A percentile compares a stretch with the other conserved stretches of the same genome.
Conservation (phyloP, 64 coral and sea anemone genomes). For the Catalaphyllia jardinei region DNA sequence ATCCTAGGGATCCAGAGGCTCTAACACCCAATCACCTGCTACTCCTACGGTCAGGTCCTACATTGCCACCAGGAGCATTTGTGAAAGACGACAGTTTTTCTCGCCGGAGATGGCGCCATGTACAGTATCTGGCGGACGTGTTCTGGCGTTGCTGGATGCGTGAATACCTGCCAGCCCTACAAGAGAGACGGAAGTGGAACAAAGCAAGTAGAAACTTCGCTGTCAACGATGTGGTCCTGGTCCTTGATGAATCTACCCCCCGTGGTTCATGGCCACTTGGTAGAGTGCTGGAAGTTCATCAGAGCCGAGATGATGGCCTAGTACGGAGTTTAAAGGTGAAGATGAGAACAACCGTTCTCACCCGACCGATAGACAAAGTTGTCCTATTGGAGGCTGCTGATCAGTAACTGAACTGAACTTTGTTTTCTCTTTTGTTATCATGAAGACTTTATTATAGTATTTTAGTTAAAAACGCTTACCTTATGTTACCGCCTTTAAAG, state of each 20-base stretch:
- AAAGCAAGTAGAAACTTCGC: background rate
- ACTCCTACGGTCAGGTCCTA: background rate
- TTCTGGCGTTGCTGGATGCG: background rate
- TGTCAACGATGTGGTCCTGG: background rate
- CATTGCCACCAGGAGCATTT: background rate
- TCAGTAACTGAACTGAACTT: background rate
- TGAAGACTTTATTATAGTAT: background rate
- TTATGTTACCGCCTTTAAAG: background rate
- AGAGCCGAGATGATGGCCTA: background rate
- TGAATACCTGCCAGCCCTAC: background rate
- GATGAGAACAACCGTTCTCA: background rate
- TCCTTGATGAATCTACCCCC: background rate
- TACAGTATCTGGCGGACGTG: background rate
- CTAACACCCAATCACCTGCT: constrained; percentile 4
- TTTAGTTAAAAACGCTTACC: background rate
- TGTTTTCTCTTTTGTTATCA: background rate
- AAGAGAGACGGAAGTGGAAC: constrained; percentile 2
- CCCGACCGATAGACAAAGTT: constrained; percentile 5
- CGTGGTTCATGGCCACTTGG: constrained; percentile 20
- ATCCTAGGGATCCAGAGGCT: constrained; percentile 2
- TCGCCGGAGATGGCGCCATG: background rate
- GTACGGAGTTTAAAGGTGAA: constrained; percentile 17
- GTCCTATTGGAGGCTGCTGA: constrained; percentile 12
- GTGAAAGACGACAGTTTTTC: background rate
- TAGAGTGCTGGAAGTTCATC: constrained; percentile 3